Conservation (phyloP, 2,113 vertebrate species). For the Cnemophilus loriae region DNA sequence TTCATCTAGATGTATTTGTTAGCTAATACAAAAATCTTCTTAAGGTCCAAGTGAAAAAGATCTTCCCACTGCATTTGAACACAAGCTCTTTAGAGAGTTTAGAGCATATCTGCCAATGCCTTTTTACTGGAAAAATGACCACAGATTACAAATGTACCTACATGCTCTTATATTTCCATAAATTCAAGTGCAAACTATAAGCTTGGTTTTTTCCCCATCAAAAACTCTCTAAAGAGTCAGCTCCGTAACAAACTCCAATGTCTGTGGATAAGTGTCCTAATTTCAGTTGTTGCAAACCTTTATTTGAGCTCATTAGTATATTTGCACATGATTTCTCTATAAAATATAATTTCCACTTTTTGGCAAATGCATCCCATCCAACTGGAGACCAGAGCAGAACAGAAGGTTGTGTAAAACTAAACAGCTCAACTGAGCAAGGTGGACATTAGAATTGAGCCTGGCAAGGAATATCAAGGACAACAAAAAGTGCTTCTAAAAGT, state of each 20-base stretch:
- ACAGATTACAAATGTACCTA: neutral
- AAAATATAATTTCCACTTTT: neutral
- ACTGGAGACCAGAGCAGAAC: neutral
- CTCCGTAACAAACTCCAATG: neutral
- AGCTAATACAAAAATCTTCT: neutral
- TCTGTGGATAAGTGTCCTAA: neutral
- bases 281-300: neutral
- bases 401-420: neutral
- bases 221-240: neutral
- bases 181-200: neutral
- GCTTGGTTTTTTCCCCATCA: neutral
- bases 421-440: neutral
- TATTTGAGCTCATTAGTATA: neutral
- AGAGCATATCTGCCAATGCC: neutral
- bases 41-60: neutral
- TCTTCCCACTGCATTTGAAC: neutral
- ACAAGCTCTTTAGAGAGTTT: neutral
- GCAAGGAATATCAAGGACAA: neutral
- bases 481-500: neutral
- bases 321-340: neutral
- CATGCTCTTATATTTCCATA: neutral
- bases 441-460: neutral
- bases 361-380: rapidly evolving
- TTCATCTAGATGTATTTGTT: conserved; percentile 8
- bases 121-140: neutral